Conservation (phyloP, 2,113 vertebrate species). For the Globicephala melas region DNA sequence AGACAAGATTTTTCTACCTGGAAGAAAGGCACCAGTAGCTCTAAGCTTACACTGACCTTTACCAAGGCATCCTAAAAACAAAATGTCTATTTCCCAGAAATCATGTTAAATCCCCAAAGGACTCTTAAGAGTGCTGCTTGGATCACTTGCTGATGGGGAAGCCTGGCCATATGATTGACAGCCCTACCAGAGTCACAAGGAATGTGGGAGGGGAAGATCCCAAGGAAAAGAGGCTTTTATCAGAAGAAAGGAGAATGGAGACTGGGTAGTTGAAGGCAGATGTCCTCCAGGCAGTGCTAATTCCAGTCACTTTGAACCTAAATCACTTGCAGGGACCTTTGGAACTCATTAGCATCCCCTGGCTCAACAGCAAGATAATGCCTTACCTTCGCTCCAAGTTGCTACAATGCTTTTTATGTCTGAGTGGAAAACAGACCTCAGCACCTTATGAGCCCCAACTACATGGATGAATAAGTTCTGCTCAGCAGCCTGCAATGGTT, state of each 20-base stretch:
- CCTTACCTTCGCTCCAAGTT: neutral
- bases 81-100: neutral
- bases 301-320: neutral
- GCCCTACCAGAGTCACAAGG: neutral
- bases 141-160: neutral
- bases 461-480: neutral
- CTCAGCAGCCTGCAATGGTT: constrained; percentile 10
- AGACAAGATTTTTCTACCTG: neutral
- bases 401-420: neutral
- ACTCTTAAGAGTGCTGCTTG: neutral
- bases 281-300: neutral
- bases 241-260: neutral
- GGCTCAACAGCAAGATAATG: neutral
- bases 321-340: neutral
- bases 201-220: neutral
- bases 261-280: neutral
- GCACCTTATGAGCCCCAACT: neutral
- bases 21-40: neutral
- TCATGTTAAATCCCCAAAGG: neutral
- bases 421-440: neutral
- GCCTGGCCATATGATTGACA: neutral
- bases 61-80: neutral
- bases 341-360: neutral
- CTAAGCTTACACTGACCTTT: neutral
- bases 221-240: neutral